Base-by-base conservation (phyloP, 2,113 vertebrate species). In the Psophia crepitans region DNA sequence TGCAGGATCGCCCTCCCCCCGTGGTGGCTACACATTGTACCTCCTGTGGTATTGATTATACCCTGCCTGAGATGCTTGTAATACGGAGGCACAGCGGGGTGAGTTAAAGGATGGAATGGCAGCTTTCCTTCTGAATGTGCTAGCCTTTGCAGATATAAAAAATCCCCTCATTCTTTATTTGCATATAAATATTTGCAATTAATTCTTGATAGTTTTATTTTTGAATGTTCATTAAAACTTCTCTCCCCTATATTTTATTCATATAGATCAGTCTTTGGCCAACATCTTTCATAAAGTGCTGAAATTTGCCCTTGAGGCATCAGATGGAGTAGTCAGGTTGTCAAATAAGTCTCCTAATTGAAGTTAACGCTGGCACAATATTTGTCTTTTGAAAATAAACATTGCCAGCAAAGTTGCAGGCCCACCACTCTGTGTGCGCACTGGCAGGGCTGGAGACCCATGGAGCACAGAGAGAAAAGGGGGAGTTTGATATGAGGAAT, bases 291-390 rank as follows among this genome's bases (percentile, higher is more conserved):
- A 98, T 97, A 95, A 98, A 97, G 97, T 97, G 97, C 91, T 97
- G 96, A 97, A 98, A 98, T 98, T 97, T 98, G 98, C 98, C 98
- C 97, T 97, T 98, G 98, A 98, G 98, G 98, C 98, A 98, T 98
- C 98, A 98, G 98, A 98, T 98, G 98, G 98, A 97, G 97, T 96
- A 98, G 97, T 98, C 98, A 98, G 97, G 97, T 97, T 97, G 98
- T 98, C 98, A 98, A 97, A 97, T 94, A 96, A 96, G 98, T 97
- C 97, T 97, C 95, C 95, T 98, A 98, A 98, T 98, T 98, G 97
- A 98, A 98, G 97, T 97, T 96, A 98, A 98, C 95, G 23, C 96
- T 96, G 93, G 95, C 97, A 97, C 97, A 98, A 96, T 97, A 98
- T 98, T 98, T 98, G 95, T 97, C 93, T 68, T 97, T 94, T 97